Evolutionary conservation across 2,797 vertebrate genomes (phyloP).

Genomic region (Syndactyla subalaris): DNA sequence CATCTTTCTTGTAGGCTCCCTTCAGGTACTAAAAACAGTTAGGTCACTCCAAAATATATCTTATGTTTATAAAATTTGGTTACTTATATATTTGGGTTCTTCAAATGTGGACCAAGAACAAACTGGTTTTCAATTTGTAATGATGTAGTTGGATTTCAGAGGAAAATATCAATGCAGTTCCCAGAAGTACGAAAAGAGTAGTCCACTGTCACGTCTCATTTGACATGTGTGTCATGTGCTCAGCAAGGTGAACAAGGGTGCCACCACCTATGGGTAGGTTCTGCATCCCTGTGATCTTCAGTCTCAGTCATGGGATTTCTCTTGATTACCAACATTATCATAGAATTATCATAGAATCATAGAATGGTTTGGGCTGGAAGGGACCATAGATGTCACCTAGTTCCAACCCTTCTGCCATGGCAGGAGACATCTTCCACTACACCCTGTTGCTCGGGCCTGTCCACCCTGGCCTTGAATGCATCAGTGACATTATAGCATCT

Average conservation of each 20-base stretch:
- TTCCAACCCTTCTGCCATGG: not conserved
- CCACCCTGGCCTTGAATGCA: not conserved
- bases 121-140: not conserved
- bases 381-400: no score
- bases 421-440: not conserved
- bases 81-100: not conserved
- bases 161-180: not conserved
- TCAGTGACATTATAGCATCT: not conserved
- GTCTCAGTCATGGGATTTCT: fast-evolving
- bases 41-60: not conserved
- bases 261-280: not conserved
- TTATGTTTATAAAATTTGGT: not conserved
- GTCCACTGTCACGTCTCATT: no score
- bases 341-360: not conserved
- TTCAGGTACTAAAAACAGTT: not conserved
- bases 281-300: not conserved
- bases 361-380: not conserved
- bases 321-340: not conserved
- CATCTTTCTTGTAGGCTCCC: not conserved
- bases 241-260: fast-evolving
- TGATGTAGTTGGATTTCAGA: not conserved
- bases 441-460: not conserved
- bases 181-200: not conserved
- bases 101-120: not conserved
- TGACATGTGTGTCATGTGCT: not conserved